phyloP scores from a whole-genome alignment of 2,888 invertebrate species.

The Pammene fasciana region DNA sequence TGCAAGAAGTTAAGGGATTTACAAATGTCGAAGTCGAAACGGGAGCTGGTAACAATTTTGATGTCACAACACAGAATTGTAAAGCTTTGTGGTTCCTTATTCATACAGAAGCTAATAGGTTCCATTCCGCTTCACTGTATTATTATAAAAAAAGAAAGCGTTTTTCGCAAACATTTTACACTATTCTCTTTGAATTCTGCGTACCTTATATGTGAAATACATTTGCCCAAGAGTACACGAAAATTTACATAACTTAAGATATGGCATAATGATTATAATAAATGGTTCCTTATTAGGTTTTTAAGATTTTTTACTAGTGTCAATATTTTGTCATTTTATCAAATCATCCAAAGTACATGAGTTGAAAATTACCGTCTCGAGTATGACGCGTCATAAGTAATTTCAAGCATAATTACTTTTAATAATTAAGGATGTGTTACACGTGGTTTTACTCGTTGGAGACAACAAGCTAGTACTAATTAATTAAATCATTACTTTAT shows the following conservation, averaged over 20 bases:
- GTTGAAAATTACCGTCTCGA: background rate
- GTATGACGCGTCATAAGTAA: background rate
- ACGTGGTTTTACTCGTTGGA: constrained; percentile 14
- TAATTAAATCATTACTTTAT: constrained; percentile 15
- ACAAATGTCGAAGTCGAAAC: constrained; percentile 23
- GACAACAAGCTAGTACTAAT: constrained; percentile 11
- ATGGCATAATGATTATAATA: too few species aligned
- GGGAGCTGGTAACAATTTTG: constrained; percentile 5
- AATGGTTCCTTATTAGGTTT: too few species aligned
- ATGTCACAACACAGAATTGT: constrained; percentile 6
- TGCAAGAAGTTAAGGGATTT: constrained; percentile 11
- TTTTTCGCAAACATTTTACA: background rate
- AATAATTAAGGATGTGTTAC: constrained; percentile 11
- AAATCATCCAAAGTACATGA: background rate
- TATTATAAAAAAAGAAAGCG: background rate
- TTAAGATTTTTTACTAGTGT: too few species aligned
- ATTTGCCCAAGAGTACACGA: too few species aligned
- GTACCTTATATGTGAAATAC: too few species aligned
- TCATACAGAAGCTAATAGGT: background rate
- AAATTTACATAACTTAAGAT: too few species aligned
- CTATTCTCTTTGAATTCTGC: too few species aligned
- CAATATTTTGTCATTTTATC: too few species aligned
- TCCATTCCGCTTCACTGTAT: background rate
- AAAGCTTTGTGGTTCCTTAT: constrained; percentile 2
- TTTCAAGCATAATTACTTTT: constrained; percentile 12